Conservation (phyloP, 2,797 vertebrate species). For the Pempheris klunzingeri region DNA sequence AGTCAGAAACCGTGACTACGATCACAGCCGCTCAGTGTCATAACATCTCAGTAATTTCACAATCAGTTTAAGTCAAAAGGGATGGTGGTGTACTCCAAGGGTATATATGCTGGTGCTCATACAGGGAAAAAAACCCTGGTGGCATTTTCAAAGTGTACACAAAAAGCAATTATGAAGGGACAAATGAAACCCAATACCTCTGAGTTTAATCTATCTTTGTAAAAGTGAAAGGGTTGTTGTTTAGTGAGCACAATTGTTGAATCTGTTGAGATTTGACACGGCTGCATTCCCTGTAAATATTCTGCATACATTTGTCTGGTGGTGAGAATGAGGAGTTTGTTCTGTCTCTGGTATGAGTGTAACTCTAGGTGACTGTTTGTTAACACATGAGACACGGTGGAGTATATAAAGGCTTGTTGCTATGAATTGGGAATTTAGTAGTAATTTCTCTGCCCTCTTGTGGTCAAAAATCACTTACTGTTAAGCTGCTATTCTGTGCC, state of each 20-base stretch:
- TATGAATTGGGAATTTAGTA: not conserved
- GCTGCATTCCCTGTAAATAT: not conserved
- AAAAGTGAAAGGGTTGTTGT: not conserved
- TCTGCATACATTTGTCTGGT: no score
- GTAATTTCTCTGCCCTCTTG: not conserved
- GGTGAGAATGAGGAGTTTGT: not conserved
- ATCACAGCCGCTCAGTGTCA: not conserved
- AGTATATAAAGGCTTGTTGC: not conserved
- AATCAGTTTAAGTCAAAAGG: no score
- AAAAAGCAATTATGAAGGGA: not conserved
- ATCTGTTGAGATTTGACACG: not conserved
- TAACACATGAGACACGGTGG: not conserved
- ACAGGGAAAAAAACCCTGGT: not conserved
- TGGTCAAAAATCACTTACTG: not conserved
- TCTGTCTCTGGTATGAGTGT: not conserved
- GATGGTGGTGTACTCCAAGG: no score
- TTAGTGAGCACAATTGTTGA: not conserved
- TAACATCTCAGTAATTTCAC: no score
- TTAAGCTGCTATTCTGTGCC: no score
- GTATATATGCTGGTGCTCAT: not conserved
- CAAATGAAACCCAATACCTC: not conserved
- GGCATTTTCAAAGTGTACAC: not conserved
- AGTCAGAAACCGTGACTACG: not conserved
- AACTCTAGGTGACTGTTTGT: not conserved
- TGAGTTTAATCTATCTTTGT: not conserved